Evolutionary conservation across 2,797 vertebrate species (phyloP).

Genomic region (Gymnothorax javanicus): DNA sequence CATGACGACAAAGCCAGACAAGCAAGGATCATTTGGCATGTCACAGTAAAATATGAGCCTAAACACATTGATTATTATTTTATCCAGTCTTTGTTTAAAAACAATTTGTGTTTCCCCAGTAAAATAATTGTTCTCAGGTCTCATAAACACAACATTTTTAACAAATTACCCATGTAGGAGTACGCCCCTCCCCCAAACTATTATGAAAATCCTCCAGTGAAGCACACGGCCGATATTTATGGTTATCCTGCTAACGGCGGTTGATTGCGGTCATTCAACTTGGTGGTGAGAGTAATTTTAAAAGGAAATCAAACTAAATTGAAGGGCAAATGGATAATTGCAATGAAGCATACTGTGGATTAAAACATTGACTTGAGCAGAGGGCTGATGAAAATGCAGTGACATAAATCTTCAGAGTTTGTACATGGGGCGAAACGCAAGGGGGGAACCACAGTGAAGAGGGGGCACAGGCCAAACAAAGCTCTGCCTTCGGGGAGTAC

Average conservation of each 20-base stretch:
- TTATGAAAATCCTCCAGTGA: not conserved
- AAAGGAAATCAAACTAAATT: not conserved
- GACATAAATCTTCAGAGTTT: not conserved
- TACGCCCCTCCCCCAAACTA: constrained; percentile 17
- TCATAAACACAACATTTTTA: not conserved
- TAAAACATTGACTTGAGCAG: not conserved
- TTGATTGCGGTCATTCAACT: constrained; percentile 4
- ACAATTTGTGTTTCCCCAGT: not conserved
- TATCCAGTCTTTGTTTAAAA: not conserved
- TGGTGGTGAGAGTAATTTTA: not conserved
- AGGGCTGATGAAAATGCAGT: not conserved
- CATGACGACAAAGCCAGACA: not conserved
- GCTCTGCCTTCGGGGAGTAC: not conserved
- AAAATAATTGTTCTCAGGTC: constrained; percentile 5
- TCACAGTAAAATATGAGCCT: constrained; percentile 12
- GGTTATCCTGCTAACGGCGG: constrained; percentile 12
- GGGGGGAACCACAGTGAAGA: not conserved
- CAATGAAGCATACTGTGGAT: not conserved
- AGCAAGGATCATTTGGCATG: not conserved
- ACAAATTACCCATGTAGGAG: constrained; percentile 5
- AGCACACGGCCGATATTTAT: not conserved
- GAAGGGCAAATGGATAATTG: not conserved
- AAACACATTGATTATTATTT: not conserved
- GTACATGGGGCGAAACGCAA: not conserved
- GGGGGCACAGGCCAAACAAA: constrained; percentile 4